Evolutionary conservation across 2,888 invertebrate species (phyloP), one percentile per base, ranked within the genome.

Genomic region (Carabus problematicus): DNA sequence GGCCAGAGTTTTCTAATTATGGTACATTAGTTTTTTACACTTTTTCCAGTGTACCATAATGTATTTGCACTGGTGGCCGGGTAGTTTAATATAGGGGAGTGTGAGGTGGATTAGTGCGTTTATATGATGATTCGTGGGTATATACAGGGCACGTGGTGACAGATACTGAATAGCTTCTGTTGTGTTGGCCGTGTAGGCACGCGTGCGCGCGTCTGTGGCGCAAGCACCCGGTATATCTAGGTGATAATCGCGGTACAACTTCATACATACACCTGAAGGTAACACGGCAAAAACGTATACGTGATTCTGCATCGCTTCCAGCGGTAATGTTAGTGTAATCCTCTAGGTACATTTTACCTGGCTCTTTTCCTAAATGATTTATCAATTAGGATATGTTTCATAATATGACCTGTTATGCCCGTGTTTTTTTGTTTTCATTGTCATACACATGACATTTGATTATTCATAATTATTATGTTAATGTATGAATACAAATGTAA

Each of bases 101-200:
- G 41, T 3, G 8, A 59, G 8, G 14, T 29, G 3, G 11, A 42
- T 29, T 63, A 40, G 8, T 9, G 52, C 49, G 8, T 39, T 52
- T 49, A 40, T 4, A 40, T 63, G n/a, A 12, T 49, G 63, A 14
- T 49, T 8, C 14, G 4, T 11, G 11, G 4, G 41, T 29, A 49
- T 52, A 16, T 45, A 42, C 54, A 16, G 63, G 16, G 43, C 29
- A 29, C 29, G 29, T 55, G 63, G 40, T 64, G 63, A 64, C 52
- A 64, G 63, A 42, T 12, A 45, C 52, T 54, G 63, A 64, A 64
- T 64, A 64, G 63, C 54, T 11, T 49, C 19, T 42, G 63, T 55
- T 52, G 52, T 64, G 29, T 29, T 29, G 29, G 29, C 6, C 29
- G 29, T 29, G 29, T 29, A 29, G 60, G 60, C 12, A 60, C 42